These are phyloP conservation scores for Melikaiella ostensackeni DNA, from an alignment of 2,888 invertebrate genomes.

Conservation along the genomic window DNA sequence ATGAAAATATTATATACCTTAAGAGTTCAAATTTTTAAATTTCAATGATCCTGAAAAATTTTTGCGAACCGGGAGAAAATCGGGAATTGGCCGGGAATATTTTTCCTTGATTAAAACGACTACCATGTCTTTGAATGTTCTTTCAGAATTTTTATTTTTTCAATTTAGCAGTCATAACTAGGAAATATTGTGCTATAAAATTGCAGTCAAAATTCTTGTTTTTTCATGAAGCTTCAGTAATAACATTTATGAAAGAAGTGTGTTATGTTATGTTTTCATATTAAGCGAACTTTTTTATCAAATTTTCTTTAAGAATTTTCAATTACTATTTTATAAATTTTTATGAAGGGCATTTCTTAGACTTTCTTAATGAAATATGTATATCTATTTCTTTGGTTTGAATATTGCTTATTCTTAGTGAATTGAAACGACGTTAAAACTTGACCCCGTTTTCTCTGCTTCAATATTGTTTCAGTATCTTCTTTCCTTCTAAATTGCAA, in stretches of 20 bases:
- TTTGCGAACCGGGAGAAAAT: too few species aligned
- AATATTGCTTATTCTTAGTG: not conserved
- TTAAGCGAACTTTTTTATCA: not conserved
- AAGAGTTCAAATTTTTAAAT: too few species aligned
- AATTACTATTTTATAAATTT: not conserved
- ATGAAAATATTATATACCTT: too few species aligned
- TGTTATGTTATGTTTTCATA: not conserved
- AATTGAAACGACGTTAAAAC: not conserved
- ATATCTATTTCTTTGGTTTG: not conserved
- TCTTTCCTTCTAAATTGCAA: not conserved
- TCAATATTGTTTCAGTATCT: not conserved
- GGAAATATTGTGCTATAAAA: not conserved
- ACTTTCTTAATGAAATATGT: not conserved
- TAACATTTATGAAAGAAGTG: not conserved
- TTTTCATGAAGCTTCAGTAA: constrained; percentile 7
- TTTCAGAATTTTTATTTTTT: not conserved
- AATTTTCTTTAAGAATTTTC: not conserved
- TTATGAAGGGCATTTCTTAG: not conserved
- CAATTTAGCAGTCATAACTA: not conserved
- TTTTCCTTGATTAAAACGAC: too few species aligned
- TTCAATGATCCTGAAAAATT: too few species aligned
- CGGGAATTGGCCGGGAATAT: too few species aligned
- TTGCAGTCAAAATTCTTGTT: not conserved
- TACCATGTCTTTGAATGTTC: too few species aligned
- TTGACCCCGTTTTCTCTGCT: not conserved